Conservation (phyloP, 37 sponge, comb jelly and placozoan species). For the Theonella swinhoei region DNA sequence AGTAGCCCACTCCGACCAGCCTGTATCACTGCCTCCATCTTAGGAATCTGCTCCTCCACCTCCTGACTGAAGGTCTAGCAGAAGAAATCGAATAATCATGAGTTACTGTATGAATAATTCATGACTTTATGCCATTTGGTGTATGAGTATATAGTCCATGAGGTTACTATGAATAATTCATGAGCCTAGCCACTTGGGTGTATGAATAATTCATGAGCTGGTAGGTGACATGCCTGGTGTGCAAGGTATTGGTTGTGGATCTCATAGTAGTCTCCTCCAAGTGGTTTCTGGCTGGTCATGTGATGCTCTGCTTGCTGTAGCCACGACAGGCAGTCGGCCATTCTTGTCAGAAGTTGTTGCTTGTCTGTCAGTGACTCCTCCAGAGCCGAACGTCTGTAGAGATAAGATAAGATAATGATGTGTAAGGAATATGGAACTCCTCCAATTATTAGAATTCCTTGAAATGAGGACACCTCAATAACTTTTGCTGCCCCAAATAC, state of each 20-base stretch:
- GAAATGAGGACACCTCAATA: no score
- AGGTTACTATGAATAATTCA: no score
- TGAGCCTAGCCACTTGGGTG: no score
- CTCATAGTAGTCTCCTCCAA: slow-evolving; percentile 21
- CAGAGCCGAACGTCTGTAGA: slow-evolving; percentile 46
- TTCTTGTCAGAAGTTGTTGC: slow-evolving; percentile 40
- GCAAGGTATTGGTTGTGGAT: slow-evolving; percentile 14
- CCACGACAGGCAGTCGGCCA: slow-evolving; percentile 60
- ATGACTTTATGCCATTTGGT: neutral
- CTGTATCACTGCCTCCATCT: slow-evolving; percentile 25
- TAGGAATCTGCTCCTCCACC: slow-evolving; percentile 11
- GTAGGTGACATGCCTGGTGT: no score
- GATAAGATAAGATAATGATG: no score
- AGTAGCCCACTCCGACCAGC: neutral
- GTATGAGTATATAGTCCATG: neutral
- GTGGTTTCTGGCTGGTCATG: slow-evolving; percentile 36
- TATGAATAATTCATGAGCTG: no score
- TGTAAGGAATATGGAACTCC: no score
- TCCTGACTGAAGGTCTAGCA: slow-evolving; percentile 23
- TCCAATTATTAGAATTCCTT: no score
- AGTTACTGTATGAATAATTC: neutral
- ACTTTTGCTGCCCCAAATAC: no score
- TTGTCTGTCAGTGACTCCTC: slow-evolving; percentile 61
- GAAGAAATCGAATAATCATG: neutral
- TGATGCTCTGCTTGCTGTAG: slow-evolving; percentile 50